Evolutionary conservation across 1,140 invertebrate species (phyloP), one percentile per base, ranked within the genome.

Genomic region (Centruroides vittatus): DNA sequence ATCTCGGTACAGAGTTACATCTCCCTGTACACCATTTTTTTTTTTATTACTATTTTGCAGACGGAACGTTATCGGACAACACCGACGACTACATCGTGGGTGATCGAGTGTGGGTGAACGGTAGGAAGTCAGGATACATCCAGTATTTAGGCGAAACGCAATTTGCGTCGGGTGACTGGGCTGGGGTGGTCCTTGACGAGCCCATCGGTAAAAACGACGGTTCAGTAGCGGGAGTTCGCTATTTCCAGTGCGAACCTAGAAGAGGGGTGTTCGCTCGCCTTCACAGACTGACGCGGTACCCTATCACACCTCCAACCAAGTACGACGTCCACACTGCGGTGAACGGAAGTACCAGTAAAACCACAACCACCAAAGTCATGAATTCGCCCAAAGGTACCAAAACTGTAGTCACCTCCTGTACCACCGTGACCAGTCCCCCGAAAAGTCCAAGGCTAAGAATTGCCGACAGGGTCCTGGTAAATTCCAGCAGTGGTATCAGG

Each of bases 181-280:
- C 92, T 68, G 95, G 95, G 49, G 85, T 99, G 59, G 92, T 94
- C 47, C 81, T 98, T 59, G 94, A 98, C 74, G 86, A 93, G 65
- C 82, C 92, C 41, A 88, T 89, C 69, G 95, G 94, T 84, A 98
- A 98, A 79, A 98, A 98, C 73, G 93, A 98, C 77, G 95, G 95
- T 13, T 90, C 91, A 23, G 93, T 98, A 52, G 86, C 86, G 58
- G 93, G 93, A 46, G 82, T 84, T 35, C 79, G 86, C 46, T 96
- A 95, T 73, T 95, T 95, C 73, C 92, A 96, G 75, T 98, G 94
- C 73, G 88, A 93, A 73, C 81, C 89, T 7, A 92, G 92, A 68
- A 83, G 85, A 47, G 95, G 95, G 7, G 86, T 98, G 35, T 98
- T 98, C 74, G 93, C 93, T 46, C 59, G 69, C 9, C 58, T 67